Evolutionary conservation across 2,888 invertebrate species (phyloP), one percentile per base, ranked within the genome.

Genomic region (Oscheius sp.): DNA sequence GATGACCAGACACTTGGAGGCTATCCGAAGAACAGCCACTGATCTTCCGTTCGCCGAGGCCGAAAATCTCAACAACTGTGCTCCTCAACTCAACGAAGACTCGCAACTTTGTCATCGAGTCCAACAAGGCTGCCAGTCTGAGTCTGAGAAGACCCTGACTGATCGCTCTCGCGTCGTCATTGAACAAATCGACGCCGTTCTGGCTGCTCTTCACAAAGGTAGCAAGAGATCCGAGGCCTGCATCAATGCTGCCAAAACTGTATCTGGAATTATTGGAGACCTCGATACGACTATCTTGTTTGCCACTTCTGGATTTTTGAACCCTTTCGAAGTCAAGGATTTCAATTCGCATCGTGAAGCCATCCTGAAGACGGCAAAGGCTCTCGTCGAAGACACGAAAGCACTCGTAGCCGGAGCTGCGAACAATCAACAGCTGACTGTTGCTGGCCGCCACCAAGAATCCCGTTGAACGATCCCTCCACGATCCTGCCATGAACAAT

Each of bases 201-300:
- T 84, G 50, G 82, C 84, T 0, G 82, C 81, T 10, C 77, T 83
- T 29, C 80, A 83, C 58, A 70, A 76, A 42, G 96, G 96, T 0
- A 94, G 96, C 0, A 93, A 96, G 51, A 99, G 98, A 70, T 89
- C 89, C 1, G 98, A 99, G 90, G 99, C 99, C 0, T 99, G 99
- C 89, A 98, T 99, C 86, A 96, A 97, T 91, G 99, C 99, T 0
- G 96, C 97, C 0, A 95, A 95, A 84, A 97, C 98, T 4, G 97
- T 99, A 32, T 95, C 95, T 11, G 97, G 98, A 79, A 92, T 99
- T 84, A 96, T 99, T 84, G 98, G 97, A 48, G 96, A 96, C 89
- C 91, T 97, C 78, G 99, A 99, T 90, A 99, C 99, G 57, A 98
- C 98, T 66, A 98, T 99, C 81, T 94, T 99, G 93, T 99, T 99